Base-by-base conservation (phyloP, 2,888 invertebrate species). In the Andrena fulva region DNA sequence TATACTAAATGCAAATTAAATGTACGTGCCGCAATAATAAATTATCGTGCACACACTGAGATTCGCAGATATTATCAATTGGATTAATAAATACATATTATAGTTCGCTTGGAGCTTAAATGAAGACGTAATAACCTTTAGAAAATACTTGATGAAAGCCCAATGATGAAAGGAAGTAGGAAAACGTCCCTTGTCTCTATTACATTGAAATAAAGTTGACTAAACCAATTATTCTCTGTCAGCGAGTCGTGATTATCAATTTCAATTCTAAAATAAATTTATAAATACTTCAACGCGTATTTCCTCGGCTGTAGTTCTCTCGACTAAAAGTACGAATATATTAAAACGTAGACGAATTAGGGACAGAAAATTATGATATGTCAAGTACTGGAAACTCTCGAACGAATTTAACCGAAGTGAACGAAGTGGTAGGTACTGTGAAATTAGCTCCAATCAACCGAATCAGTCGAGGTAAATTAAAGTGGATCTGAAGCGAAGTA, bases 111-210 rank as follows among this genome's bases (percentile, higher is more conserved):
- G n/a, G 48, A 24, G 20, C 12, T 35, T 12, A n/a, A 29, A 75
- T 33, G 42, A 33, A 27, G 24, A 24, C 7, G 50, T 35, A 27
- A 75, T 29, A 24, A 62, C 27, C 60, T 12, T 52, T 35, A 2
- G n/a, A 60, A 50, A 50, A 75, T 75, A 75, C 62, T 75, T 68
- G 20, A 62, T 62, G 33, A 20, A 60, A 12, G 50, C 27, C 27
- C 27, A 27, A 27, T 27, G 29, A 24, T 16, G 31, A 56, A 66
- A 16, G 48, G 31, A 5, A 24, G 10, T 5, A 1, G 7, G 35
- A 52, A 50, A 50, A 33, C 10, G 56, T 42, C 16, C 16, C 7
- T 74, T 24, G 33, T 16, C 56, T 12, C 42, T 5, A 12, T 42
- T 35, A 6, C 24, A 10, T 29, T 8, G 1, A 35, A n/a, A 16